Base-by-base conservation (phyloP, 2,888 invertebrate genomes). In the Apoda limacodes region DNA sequence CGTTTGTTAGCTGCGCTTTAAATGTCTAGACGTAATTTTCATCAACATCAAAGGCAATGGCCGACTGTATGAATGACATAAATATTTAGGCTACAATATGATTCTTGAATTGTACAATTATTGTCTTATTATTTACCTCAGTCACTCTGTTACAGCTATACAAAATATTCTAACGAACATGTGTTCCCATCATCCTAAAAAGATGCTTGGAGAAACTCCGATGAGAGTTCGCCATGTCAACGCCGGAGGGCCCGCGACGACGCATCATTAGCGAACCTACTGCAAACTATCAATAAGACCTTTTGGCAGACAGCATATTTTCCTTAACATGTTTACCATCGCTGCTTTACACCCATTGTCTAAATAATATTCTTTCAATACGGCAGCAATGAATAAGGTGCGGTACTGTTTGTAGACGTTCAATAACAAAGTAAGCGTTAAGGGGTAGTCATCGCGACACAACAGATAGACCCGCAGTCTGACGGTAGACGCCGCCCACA, bases 401-500 rank as follows among this genome's bases (percentile, higher is more conserved):
- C 56, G 52, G 58, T 58, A 57, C 59, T 61, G 60, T 61, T 52
- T 67, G 66, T 57, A 64, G 50, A 60, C 56, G n/a, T n/a, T n/a
- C n/a, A n/a, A n/a, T n/a, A n/a, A n/a, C n/a, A n/a, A n/a, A n/a
- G n/a, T n/a, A n/a, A n/a, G n/a, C n/a, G n/a, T n/a, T n/a, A n/a
- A n/a, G n/a, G n/a, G n/a, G n/a, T n/a, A n/a, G n/a, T 61, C 61
- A 60, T 57, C 57, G 60, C 60, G 61, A 57, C 55, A 49, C 53
- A 56, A 55, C 50, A 55, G 56, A 52, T 51, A 58, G 54, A 53
- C 47, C 52, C 47, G 53, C 57, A 48, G 57, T 61, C 63, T 57
- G 56, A 56, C 67, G 67, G 56, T 60, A 58, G 58, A 54, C 56
- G 58, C 58, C 66, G 55, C 69, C n/a, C 70, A 76, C 78, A 78